A percentile compares a stretch with the other conserved stretches of the same genome.
Evolutionary conservation across 2,888 invertebrate species (phyloP).

Genomic region (Xestia ashworthii): DNA sequence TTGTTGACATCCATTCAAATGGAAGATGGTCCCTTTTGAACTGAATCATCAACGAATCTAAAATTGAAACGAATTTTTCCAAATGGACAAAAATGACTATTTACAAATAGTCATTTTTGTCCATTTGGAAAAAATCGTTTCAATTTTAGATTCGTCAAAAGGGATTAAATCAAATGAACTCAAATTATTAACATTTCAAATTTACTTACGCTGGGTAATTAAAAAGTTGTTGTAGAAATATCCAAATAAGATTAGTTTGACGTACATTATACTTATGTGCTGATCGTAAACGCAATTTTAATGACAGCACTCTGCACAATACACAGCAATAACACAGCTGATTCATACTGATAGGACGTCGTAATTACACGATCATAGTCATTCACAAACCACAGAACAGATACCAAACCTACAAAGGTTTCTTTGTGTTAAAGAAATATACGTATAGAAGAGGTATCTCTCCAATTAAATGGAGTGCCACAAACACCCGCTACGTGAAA

Average conservation of each 20-base stretch:
- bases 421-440: slow-evolving; percentile 72
- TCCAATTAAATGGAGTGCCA: slow-evolving; percentile 82
- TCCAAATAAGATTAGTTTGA: not conserved
- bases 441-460: slow-evolving; percentile 74
- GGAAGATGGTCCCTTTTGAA: slow-evolving; percentile 5
- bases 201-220: not conserved
- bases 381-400: slow-evolving; percentile 21
- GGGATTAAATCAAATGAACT: not conserved
- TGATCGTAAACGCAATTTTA: not conserved
- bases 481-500: slow-evolving; percentile 71
- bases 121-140: no score
- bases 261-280: no score
- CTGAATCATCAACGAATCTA: slow-evolving; percentile 5
- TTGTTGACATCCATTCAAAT: slow-evolving; percentile 17
- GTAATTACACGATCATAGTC: slow-evolving; percentile 31
- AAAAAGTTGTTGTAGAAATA: not conserved
- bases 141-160: no score
- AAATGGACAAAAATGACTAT: no score
- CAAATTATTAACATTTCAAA: not conserved
- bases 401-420: slow-evolving; percentile 67
- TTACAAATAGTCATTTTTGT: no score
- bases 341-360: not conserved
- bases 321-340: not conserved
- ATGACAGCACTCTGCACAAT: not conserved
- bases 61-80: not conserved